Percentiles rank a stretch among this genome's conserved stretches.
Conservation (phyloP, 2,113 vertebrate species). For the Brachyistius frenatus region DNA sequence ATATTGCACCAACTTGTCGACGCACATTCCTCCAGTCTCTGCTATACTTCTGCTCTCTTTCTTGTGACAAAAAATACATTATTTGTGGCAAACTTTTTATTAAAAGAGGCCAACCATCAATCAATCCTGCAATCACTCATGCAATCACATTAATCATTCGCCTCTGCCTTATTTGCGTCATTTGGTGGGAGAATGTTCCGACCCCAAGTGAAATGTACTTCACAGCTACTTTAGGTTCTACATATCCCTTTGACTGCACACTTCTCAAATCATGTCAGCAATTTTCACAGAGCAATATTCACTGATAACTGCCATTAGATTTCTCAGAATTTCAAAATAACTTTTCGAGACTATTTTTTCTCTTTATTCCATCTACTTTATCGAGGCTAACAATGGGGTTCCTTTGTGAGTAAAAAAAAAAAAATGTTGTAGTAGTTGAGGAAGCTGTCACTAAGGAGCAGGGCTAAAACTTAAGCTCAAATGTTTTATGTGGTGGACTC, state of each 20-base stretch:
- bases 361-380: constrained; percentile 32
- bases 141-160: constrained; percentile 81
- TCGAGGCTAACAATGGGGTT: constrained; percentile 10
- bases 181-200: constrained; percentile 62
- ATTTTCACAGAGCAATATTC: constrained; percentile 64
- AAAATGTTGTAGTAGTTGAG: too few species aligned
- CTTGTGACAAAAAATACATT: constrained; percentile 82
- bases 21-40: constrained; percentile 72
- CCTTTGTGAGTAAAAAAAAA: constrained; percentile 33
- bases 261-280: constrained; percentile 65
- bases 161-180: constrained; percentile 76
- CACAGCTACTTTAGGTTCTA: constrained; percentile 57
- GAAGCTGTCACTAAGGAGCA: too few species aligned
- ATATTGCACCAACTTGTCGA: constrained; percentile 82
- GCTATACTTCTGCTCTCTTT: constrained; percentile 75
- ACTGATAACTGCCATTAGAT: constrained; percentile 66
- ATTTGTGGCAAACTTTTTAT: constrained; percentile 84
- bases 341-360: constrained; percentile 59
- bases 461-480: too few species aligned
- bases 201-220: constrained; percentile 70
- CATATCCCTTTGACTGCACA: constrained; percentile 60
- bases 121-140: constrained; percentile 78
- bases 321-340: constrained; percentile 67
- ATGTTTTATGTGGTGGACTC: background rate
- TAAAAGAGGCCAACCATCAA: constrained; percentile 79